phyloP scores from a whole-genome alignment of 2,113 vertebrate genomes.

The Bostrychus sinensis region DNA sequence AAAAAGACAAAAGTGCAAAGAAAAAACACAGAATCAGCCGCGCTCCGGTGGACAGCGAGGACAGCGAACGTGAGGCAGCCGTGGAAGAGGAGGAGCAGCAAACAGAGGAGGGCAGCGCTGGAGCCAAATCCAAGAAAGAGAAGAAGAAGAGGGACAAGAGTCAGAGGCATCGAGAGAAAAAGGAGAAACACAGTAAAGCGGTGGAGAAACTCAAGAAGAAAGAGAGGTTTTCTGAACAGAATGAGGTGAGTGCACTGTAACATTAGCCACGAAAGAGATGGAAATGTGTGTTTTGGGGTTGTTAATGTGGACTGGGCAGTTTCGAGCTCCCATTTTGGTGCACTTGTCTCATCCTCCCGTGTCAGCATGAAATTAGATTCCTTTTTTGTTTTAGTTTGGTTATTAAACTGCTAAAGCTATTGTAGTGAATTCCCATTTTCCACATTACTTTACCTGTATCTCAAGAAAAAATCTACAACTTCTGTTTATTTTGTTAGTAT shows the following conservation, averaged over 20 bases:
- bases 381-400: too few species aligned
- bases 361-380: not conserved
- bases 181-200: slow-evolving; percentile 53
- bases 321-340: too few species aligned
- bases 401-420: too few species aligned
- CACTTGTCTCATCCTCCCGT: too few species aligned
- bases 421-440: too few species aligned
- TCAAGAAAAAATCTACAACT: too few species aligned
- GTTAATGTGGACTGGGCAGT: too few species aligned
- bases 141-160: slow-evolving; percentile 60
- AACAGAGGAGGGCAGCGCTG: slow-evolving; percentile 20
- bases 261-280: not conserved
- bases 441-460: too few species aligned
- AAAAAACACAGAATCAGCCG: slow-evolving; percentile 60
- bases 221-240: slow-evolving; percentile 33
- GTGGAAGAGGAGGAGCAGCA: slow-evolving; percentile 17
- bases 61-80: slow-evolving; percentile 40
- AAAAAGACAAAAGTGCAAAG: slow-evolving; percentile 48
- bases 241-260: slow-evolving; percentile 34
- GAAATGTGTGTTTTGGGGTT: too few species aligned
- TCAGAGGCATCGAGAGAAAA: slow-evolving; percentile 75
- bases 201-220: slow-evolving; percentile 67
- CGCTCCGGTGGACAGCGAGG: slow-evolving; percentile 69
- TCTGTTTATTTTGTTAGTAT: too few species aligned
- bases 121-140: slow-evolving; percentile 33